Base-by-base conservation (phyloP, 1,140 invertebrate species). In the Branchinecta lynchi region DNA sequence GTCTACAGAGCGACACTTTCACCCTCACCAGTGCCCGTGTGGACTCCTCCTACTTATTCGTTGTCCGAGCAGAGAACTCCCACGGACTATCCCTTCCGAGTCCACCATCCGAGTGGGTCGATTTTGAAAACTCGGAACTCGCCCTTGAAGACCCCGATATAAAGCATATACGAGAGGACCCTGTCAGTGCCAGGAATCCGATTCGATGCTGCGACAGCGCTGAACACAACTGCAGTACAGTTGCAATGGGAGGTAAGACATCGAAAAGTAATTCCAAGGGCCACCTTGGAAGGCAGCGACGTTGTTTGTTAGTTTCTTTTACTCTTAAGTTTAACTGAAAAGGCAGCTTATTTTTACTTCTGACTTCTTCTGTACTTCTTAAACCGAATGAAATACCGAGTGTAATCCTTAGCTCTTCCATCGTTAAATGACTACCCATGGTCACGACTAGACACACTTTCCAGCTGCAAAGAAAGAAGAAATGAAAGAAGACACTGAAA, bases 21-120 rank as follows among this genome's bases (percentile, higher is more conserved):
- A 60, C 51, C 51, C 17, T 60, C 12, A 60, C 51, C 12, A 60
- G 17, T 6, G 17, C 17, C 51, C 12, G 51, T 60, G 17, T 60
- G 12, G 89, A 89, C 73, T 90, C 87, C 21, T 84, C 84, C 8
- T 96, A 96, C 78, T 82, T 92, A 46, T 96, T 96, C 75, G 80
- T 93, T 15, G 86, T 96, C 9, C 82, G 93, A 69, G 90, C 92
- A 0, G 88, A 91, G 78, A 96, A 94, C 76, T 84, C 84, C 17
- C 86, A 92, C 75, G 92, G 93, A 17, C 51, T 60, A 6, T 60
- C 51, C 12, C 51, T 60, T 60, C 51, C 51, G 6, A 60, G 51
- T 20, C 51, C 51, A 3, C 12, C 51, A 2, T 60, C 51, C 1
- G 51, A 60, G 17, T 60, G 51, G 51, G 6, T 20, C 17, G 51